Conservation (phyloP, 2,113 vertebrate genomes). For the Podarcis cretensis region DNA sequence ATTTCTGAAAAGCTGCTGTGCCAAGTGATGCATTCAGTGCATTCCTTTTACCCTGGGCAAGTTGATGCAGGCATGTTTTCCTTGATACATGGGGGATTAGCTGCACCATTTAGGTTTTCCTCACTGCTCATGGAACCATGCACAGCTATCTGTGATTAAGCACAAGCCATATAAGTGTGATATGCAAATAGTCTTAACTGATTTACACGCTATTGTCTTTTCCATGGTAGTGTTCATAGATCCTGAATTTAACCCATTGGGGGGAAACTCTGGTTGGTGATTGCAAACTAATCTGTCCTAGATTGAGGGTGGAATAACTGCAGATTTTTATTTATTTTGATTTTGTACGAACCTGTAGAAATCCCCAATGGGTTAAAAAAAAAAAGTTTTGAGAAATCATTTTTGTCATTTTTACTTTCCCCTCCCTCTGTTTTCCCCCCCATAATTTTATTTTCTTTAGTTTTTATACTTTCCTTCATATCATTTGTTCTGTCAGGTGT, state of each 20-base stretch:
- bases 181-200: no score
- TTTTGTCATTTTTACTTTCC: constrained; percentile 82
- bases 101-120: constrained; percentile 63
- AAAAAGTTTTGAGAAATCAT: constrained; percentile 72
- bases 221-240: constrained; percentile 78
- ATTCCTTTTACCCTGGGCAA: not conserved
- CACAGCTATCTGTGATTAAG: not conserved
- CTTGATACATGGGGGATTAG: constrained; percentile 34
- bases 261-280: not conserved
- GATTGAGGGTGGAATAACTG: constrained; percentile 50
- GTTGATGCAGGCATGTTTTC: no score
- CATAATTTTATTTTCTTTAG: constrained; percentile 84
- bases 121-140: not conserved
- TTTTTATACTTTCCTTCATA: constrained; percentile 92
- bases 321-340: constrained; percentile 28
- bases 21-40: constrained; percentile 46
- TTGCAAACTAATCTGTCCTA: not conserved
- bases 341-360: not conserved
- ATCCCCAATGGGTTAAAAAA: constrained; percentile 80
- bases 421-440: constrained; percentile 74
- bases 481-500: constrained; percentile 96
- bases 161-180: not conserved
- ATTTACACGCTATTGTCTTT: constrained; percentile 70
- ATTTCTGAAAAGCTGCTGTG: constrained; percentile 50
- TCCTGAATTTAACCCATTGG: constrained; percentile 79